These are phyloP conservation scores for Caranx ignobilis DNA, from an alignment of 2,113 vertebrate species.

Conservation along the genomic window DNA sequence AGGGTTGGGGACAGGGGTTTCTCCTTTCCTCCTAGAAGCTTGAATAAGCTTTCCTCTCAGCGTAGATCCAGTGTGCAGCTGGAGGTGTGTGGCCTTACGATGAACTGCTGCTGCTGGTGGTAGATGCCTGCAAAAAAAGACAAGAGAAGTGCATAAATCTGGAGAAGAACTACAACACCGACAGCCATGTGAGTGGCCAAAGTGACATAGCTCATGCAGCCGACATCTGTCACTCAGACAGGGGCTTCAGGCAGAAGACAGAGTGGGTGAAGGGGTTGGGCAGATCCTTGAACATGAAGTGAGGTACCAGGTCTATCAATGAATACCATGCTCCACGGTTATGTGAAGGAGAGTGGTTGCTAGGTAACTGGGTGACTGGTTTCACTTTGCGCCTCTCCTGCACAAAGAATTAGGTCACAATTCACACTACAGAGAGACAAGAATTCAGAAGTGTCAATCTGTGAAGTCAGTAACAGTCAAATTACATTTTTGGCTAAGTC, in stretches of 20 bases:
- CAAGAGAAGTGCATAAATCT: slow-evolving; percentile 37
- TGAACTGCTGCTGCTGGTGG: slow-evolving; percentile 82
- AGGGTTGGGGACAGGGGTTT: background rate
- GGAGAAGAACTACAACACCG: background rate
- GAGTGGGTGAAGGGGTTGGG: slow-evolving; percentile 45
- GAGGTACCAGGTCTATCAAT: slow-evolving; percentile 55
- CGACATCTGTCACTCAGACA: slow-evolving; percentile 67
- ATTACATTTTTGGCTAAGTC: slow-evolving; percentile 33
- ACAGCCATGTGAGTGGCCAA: slow-evolving; percentile 43
- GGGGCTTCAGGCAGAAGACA: slow-evolving; percentile 78
- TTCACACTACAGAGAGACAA: slow-evolving; percentile 60
- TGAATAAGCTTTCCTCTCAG: slow-evolving; percentile 35
- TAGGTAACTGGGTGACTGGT: slow-evolving; percentile 75
- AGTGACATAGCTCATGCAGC: slow-evolving; percentile 78
- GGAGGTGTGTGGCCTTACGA: slow-evolving; percentile 63
- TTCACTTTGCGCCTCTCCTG: slow-evolving; percentile 68
- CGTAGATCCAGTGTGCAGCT: slow-evolving; percentile 29
- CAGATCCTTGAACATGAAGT: slow-evolving; percentile 59
- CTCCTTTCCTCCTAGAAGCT: slow-evolving; percentile 45
- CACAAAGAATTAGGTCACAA: slow-evolving; percentile 74
- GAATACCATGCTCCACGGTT: slow-evolving; percentile 76
- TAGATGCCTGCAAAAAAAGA: slow-evolving; percentile 79
- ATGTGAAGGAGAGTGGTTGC: slow-evolving; percentile 71
- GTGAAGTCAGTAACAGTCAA: slow-evolving; percentile 46
- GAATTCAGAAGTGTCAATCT: slow-evolving; percentile 58